A percentile compares a stretch with the other conserved stretches of the same genome.
These are phyloP conservation scores for Strix uralensis DNA, from an alignment of 2,113 vertebrate species.

Conservation along the genomic window DNA sequence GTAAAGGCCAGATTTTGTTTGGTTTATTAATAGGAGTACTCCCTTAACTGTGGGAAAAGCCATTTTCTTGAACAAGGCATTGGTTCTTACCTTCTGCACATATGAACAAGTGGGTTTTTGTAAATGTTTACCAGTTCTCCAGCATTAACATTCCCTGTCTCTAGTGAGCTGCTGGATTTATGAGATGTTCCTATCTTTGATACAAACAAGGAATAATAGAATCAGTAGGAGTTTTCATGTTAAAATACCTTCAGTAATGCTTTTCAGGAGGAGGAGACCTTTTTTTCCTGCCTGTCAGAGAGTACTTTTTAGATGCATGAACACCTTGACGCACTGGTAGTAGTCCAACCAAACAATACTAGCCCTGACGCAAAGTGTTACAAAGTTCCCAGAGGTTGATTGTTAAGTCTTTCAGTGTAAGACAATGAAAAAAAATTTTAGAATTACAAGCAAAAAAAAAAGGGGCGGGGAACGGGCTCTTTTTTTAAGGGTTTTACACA, in stretches of 20 bases:
- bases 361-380: background rate
- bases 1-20: background rate
- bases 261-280: background rate
- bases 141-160: background rate
- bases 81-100: background rate
- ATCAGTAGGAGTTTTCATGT: background rate
- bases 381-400: background rate
- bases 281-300: background rate
- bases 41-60: background rate
- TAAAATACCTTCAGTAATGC: background rate
- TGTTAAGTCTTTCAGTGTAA: background rate
- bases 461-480: rapidly evolving
- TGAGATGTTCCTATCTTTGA: background rate
- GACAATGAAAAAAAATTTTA: background rate
- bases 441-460: background rate
- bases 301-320: background rate
- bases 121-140: background rate
- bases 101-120: rapidly evolving
- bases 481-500: background rate
- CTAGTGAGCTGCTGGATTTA: background rate
- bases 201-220: background rate
- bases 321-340: background rate
- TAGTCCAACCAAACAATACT: background rate
- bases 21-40: background rate
- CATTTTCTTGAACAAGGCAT: background rate